A percentile compares a stretch with the other conserved stretches of the same genome.
These are phyloP conservation scores for Leucosticte australis DNA, from an alignment of 2,113 vertebrate species.

Conservation along the genomic window DNA sequence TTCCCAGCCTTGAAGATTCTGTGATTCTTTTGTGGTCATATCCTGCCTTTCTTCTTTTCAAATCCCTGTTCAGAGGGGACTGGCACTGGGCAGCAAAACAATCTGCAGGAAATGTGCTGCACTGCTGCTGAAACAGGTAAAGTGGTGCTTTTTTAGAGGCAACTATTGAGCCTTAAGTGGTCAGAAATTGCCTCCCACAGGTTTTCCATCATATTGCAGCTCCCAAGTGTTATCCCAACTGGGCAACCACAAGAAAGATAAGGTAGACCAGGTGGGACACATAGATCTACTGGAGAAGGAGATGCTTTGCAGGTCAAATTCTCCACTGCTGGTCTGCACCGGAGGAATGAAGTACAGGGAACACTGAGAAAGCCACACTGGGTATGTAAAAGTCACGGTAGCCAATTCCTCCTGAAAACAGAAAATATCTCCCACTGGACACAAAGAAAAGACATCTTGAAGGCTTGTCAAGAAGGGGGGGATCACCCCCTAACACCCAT, in stretches of 20 bases:
- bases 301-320: background rate
- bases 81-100: background rate
- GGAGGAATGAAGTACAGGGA: background rate
- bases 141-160: background rate
- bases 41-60: background rate
- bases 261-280: accelerated
- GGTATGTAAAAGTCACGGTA: background rate
- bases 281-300: background rate
- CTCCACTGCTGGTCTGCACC: background rate
- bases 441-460: background rate
- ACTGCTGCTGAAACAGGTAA: background rate
- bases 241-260: background rate
- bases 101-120: background rate
- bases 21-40: background rate
- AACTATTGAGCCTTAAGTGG: background rate
- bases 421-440: background rate
- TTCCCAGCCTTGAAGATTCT: background rate
- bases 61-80: background rate
- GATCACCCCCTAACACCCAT: background rate
- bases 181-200: background rate
- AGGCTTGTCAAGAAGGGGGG: background rate
- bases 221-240: background rate
- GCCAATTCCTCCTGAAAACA: background rate
- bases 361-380: accelerated
- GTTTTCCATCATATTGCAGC: background rate